These are phyloP conservation scores for Bufo gargarizans DNA, from an alignment of 2,113 vertebrate genomes.

Conservation along the genomic window DNA sequence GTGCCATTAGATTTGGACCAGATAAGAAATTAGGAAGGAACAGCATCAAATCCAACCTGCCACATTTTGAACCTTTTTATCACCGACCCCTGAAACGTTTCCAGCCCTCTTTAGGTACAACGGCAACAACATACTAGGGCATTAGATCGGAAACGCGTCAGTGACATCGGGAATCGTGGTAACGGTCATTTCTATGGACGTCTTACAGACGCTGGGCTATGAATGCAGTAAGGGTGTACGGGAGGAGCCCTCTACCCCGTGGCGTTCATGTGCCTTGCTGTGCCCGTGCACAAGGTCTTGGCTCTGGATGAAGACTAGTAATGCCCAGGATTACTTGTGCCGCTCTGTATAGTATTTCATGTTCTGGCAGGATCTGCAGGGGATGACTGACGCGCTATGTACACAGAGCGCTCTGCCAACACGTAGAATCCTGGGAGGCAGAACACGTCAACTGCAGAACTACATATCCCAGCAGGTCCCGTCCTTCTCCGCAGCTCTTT, in stretches of 20 bases:
- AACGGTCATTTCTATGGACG: too few relatives aligned
- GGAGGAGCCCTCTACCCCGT: not conserved
- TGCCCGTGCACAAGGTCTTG: not conserved
- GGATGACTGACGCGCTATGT: slow-evolving; percentile 1
- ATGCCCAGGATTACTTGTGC: slow-evolving; percentile 17
- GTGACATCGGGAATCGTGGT: too few relatives aligned
- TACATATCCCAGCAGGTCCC: not conserved
- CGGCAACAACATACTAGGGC: too few relatives aligned
- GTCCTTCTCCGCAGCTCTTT: not conserved
- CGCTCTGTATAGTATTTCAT: slow-evolving; percentile 30
- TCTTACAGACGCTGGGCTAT: too few relatives aligned
- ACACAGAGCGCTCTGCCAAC: not conserved
- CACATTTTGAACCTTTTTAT: too few relatives aligned
- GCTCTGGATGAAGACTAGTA: slow-evolving; percentile 7
- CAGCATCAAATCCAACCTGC: too few relatives aligned
- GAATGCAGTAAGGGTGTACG: not conserved
- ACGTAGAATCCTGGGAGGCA: not conserved
- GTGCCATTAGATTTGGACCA: too few relatives aligned
- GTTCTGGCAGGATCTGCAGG: slow-evolving; percentile 3
- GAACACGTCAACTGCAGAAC: not conserved
- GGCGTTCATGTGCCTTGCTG: not conserved
- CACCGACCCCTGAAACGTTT: too few relatives aligned
- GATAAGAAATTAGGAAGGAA: too few relatives aligned
- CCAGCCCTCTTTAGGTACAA: too few relatives aligned
- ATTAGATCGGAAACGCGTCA: too few relatives aligned